Evolutionary conservation across 2,113 vertebrate species (phyloP).

Genomic region (Cheirogaleus medius): DNA sequence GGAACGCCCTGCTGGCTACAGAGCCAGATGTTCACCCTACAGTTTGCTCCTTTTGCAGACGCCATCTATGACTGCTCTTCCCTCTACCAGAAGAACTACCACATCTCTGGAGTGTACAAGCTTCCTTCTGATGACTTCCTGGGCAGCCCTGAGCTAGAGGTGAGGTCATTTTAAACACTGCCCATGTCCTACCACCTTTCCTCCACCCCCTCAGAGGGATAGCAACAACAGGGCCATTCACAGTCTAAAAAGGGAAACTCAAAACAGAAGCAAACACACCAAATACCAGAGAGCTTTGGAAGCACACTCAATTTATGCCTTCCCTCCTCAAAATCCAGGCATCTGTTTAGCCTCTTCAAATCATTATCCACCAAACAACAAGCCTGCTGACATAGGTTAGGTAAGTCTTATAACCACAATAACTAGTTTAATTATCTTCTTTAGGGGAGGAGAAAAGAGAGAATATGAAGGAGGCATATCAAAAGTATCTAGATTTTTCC

Average conservation of each 20-base stretch:
- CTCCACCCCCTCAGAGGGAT: background rate
- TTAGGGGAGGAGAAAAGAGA: background rate
- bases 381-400: background rate
- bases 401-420: background rate
- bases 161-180: conserved; percentile 78
- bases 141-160: conserved; percentile 93
- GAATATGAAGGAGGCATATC: no score
- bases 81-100: conserved; percentile 94
- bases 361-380: background rate
- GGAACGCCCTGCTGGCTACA: rapidly evolving
- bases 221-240: background rate
- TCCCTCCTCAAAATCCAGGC: background rate
- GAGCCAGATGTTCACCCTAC: background rate
- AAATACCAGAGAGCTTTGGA: background rate
- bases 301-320: background rate
- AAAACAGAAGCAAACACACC: background rate
- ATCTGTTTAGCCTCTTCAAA: background rate
- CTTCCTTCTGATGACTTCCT: conserved; percentile 95
- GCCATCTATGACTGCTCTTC: conserved; percentile 97
- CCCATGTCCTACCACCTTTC: background rate
- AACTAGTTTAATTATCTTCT: background rate
- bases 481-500: background rate
- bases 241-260: background rate
- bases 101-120: conserved; percentile 95
- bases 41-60: conserved; percentile 83